A percentile compares a stretch with the other conserved stretches of the same genome.
Conservation (phyloP, 2,113 vertebrate species). For the Suricata suricatta region DNA sequence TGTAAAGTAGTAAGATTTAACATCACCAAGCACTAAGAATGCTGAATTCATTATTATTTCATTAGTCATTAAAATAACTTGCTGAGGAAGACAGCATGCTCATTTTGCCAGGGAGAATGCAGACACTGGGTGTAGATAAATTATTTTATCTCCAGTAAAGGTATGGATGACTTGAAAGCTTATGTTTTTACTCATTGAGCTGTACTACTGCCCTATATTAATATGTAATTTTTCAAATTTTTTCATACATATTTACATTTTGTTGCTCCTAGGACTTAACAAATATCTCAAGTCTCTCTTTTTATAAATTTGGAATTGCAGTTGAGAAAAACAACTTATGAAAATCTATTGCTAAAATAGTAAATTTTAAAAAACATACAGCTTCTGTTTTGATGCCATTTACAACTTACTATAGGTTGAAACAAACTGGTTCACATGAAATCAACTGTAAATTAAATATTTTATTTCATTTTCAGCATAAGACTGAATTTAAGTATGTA, state of each 20-base stretch:
- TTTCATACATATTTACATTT: neutral
- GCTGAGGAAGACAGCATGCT: neutral
- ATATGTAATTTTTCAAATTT: neutral
- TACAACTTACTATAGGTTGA: neutral
- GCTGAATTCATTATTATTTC: neutral
- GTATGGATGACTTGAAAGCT: neutral
- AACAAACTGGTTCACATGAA: neutral
- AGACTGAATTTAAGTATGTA: neutral
- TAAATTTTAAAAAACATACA: neutral
- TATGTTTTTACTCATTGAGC: neutral
- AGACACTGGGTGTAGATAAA: neutral
- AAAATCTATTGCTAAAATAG: neutral
- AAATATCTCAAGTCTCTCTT: neutral
- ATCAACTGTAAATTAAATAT: neutral
- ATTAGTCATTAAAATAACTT: neutral
- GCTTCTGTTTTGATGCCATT: neutral
- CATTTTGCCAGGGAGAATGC: neutral
- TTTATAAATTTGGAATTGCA: neutral
- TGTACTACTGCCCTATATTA: neutral
- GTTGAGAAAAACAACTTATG: neutral
- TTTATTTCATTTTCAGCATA: neutral
- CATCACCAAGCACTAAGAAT: neutral
- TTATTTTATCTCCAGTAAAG: neutral
- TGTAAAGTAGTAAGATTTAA: neutral
- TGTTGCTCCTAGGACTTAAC: neutral